phyloP scores from a whole-genome alignment of 2,113 vertebrate species.

The Nymphicus hollandicus region DNA sequence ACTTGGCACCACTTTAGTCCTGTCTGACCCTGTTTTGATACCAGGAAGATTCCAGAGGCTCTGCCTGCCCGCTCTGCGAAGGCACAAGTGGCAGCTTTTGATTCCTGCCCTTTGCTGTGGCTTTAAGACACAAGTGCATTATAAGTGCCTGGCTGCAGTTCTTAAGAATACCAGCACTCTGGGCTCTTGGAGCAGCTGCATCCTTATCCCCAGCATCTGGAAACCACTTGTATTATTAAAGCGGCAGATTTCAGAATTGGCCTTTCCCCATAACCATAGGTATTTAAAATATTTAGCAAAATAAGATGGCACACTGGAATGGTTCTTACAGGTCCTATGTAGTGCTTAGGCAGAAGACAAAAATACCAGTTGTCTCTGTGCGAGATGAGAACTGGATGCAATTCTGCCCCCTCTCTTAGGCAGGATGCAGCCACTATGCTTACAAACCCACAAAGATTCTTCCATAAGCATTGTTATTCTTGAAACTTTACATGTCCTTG shows the following conservation, averaged over 20 bases:
- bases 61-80: not conserved
- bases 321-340: not conserved
- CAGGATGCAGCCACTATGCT: not conserved
- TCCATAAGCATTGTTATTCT: not conserved
- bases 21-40: not conserved
- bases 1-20: not conserved
- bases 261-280: conserved; percentile 35
- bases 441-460: not conserved
- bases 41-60: not conserved
- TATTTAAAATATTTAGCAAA: conserved; percentile 61
- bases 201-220: conserved; percentile 47
- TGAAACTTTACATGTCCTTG: not conserved
- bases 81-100: not conserved
- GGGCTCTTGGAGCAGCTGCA: conserved; percentile 30
- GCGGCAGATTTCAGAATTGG: conserved; percentile 49
- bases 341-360: not conserved
- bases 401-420: not conserved
- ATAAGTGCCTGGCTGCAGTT: conserved; percentile 27
- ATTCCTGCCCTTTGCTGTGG: conserved; percentile 41
- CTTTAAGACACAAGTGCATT: conserved; percentile 25
- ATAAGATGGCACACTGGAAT: not conserved
- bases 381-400: not conserved
- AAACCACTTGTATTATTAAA: conserved; percentile 39
- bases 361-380: not conserved
- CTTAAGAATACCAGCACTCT: conserved; percentile 24